Conservation (phyloP, 2,113 vertebrate species). For the Sander vitreus region DNA sequence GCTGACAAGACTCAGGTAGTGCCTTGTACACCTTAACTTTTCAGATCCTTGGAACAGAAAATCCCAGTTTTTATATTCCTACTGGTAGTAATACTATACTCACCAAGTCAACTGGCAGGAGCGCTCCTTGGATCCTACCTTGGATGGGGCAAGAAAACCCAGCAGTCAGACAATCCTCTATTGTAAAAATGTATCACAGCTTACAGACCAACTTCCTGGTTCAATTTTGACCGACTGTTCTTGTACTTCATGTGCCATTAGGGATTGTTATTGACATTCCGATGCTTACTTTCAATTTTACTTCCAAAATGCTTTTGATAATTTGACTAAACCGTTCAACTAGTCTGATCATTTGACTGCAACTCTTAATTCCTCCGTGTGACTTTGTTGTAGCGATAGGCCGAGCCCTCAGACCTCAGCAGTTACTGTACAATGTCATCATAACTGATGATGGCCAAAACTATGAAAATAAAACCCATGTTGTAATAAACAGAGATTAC, state of each 20-base stretch:
- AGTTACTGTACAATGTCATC: neutral
- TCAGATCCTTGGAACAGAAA: neutral
- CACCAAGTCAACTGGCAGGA: too few relatives aligned
- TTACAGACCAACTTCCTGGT: neutral
- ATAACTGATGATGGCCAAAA: neutral
- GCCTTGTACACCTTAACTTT: neutral
- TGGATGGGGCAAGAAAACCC: neutral
- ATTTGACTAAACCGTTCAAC: neutral
- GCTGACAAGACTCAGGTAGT: neutral
- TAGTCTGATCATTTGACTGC: neutral
- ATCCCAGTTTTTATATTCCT: neutral
- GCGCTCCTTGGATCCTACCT: too few relatives aligned
- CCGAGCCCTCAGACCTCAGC: neutral
- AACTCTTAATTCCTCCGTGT: too few relatives aligned
- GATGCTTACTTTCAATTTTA: neutral
- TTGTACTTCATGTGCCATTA: too few relatives aligned
- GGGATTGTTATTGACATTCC: too few relatives aligned
- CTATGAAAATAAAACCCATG: neutral
- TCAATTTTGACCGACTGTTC: neutral
- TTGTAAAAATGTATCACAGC: neutral
- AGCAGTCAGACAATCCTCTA: neutral
- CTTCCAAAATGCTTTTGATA: neutral
- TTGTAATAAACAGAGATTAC: constrained; percentile 1
- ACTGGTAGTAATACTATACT: neutral
- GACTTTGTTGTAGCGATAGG: neutral